These are phyloP conservation scores for Ataeniobius toweri DNA, from an alignment of 2,797 vertebrate genomes.

Conservation along the genomic window DNA sequence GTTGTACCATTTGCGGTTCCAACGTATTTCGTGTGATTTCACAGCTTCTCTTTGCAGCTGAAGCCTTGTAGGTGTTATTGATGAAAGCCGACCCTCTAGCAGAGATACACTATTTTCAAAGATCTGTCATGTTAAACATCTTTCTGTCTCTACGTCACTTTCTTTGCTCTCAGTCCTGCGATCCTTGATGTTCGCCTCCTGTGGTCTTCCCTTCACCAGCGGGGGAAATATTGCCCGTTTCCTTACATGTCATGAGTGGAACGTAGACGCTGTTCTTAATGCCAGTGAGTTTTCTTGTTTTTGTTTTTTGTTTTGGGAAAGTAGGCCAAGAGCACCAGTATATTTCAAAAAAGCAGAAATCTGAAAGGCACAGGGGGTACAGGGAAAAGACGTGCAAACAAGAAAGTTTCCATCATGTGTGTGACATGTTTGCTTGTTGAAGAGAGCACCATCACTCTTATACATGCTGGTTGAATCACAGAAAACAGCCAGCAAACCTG, in stretches of 20 bases:
- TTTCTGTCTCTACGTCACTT: slow-evolving; percentile 4
- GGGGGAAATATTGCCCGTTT: slow-evolving; percentile 54
- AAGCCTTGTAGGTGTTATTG: slow-evolving; percentile 45
- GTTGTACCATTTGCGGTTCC: neutral
- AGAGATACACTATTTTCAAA: slow-evolving; percentile 30
- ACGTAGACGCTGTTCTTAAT: slow-evolving; percentile 63
- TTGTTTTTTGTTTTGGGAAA: slow-evolving; percentile 49
- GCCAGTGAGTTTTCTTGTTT: slow-evolving; percentile 39
- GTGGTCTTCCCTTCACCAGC: slow-evolving; percentile 48
- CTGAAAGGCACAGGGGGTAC: slow-evolving; percentile 41
- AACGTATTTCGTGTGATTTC: slow-evolving; percentile 9
- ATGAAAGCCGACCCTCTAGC: slow-evolving; percentile 57
- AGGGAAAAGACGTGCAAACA: slow-evolving; percentile 56
- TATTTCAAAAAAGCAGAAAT: slow-evolving; percentile 51
- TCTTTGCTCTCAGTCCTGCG: slow-evolving; percentile 37
- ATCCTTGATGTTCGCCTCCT: slow-evolving; percentile 61
- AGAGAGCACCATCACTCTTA: slow-evolving; percentile 43
- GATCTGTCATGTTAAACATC: slow-evolving; percentile 48
- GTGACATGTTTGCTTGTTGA: slow-evolving; percentile 58
- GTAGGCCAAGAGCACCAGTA: slow-evolving; percentile 69
- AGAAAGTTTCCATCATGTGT: slow-evolving; percentile 56
- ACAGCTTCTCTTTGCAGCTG: slow-evolving; percentile 11
- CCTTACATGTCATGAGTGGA: slow-evolving; percentile 62
- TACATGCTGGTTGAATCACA: slow-evolving; percentile 10
- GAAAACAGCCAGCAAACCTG: slow-evolving; percentile 29